These are phyloP conservation scores for Nyctereutes procyonoides DNA, from an alignment of 2,113 vertebrate species.

Conservation along the genomic window DNA sequence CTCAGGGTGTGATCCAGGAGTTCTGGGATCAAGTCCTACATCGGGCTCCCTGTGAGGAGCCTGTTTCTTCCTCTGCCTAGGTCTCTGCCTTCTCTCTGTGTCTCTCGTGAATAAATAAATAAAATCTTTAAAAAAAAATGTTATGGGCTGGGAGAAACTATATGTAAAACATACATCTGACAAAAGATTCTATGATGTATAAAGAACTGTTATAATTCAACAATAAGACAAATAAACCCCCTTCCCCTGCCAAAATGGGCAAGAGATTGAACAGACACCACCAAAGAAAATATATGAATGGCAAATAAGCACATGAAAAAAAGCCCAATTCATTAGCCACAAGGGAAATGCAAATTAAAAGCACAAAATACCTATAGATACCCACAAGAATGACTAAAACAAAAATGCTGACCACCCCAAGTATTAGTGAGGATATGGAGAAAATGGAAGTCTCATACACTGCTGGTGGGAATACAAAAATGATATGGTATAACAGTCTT, in stretches of 20 bases:
- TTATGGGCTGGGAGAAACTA: not conserved
- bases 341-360: not conserved
- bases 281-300: not conserved
- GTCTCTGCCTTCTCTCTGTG: no score
- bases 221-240: not conserved
- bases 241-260: not conserved
- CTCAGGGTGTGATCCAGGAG: no score
- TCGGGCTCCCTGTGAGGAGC: no score
- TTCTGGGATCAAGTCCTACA: no score
- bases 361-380: not conserved
- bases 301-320: not conserved
- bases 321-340: not conserved
- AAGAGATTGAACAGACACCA: not conserved
- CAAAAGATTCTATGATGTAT: not conserved
- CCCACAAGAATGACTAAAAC: not conserved
- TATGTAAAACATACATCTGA: not conserved
- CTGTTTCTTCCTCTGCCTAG: no score
- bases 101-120: no score
- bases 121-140: no score
- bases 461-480: not conserved
- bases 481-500: not conserved
- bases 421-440: not conserved
- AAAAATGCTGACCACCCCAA: not conserved
- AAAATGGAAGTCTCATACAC: not conserved
- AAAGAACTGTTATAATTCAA: constrained; percentile 1